Evolutionary conservation across 2,888 invertebrate genomes (phyloP).

Genomic region (Epirrhoe tristata): DNA sequence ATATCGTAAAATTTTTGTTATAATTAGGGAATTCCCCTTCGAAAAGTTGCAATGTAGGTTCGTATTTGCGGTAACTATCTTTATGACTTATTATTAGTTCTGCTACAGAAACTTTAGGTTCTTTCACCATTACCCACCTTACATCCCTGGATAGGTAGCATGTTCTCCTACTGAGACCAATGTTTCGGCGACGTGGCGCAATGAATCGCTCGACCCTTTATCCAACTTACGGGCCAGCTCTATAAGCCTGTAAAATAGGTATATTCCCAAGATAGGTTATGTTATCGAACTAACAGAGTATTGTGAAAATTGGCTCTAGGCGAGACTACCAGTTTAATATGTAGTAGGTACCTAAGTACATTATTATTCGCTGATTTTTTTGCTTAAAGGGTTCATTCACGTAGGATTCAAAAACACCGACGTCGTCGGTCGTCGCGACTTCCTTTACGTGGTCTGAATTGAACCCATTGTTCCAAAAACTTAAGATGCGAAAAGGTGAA

Average conservation of each 20-base stretch:
- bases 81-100: background rate
- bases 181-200: constrained; percentile 87
- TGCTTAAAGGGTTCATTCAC: constrained; percentile 37
- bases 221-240: constrained; percentile 96
- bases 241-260: constrained; percentile 89
- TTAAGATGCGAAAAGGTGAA: constrained; percentile 20
- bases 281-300: no score
- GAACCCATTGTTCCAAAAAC: constrained; percentile 33
- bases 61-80: background rate
- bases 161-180: constrained; percentile 71
- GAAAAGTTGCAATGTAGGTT: background rate
- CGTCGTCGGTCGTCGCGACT: constrained; percentile 40
- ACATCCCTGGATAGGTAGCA: no score
- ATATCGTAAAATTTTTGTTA: background rate
- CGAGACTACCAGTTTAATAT: no score
- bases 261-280: no score
- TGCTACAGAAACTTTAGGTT: background rate
- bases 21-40: background rate
- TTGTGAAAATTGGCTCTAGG: no score
- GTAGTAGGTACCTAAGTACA: no score
- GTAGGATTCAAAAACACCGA: constrained; percentile 36
- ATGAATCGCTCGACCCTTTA: constrained; percentile 90
- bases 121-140: no score
- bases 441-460: constrained; percentile 57
- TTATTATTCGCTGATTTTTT: constrained; percentile 4